These are phyloP conservation scores for Leptinotarsa texana DNA, from an alignment of 1,140 invertebrate genomes.

Conservation along the genomic window DNA sequence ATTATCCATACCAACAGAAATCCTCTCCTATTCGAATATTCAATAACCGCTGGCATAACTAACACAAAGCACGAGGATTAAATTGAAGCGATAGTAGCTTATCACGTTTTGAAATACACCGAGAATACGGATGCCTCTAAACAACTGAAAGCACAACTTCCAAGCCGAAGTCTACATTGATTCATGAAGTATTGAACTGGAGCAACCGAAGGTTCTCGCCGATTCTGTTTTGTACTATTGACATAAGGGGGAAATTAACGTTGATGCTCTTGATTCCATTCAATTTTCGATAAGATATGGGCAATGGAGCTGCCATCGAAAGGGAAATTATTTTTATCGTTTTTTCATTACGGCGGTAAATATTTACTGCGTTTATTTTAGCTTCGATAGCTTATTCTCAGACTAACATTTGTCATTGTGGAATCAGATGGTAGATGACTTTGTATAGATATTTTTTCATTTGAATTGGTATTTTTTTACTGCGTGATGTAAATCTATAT, in stretches of 20 bases:
- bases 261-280: background rate
- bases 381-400: too few species aligned
- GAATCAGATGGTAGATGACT: too few species aligned
- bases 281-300: constrained; percentile 3
- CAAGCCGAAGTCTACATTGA: background rate
- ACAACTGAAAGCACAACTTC: background rate
- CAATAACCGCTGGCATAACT: too few species aligned
- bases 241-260: constrained; percentile 5
- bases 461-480: too few species aligned
- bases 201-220: background rate
- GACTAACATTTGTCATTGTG: too few species aligned
- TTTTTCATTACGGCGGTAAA: constrained; percentile 3
- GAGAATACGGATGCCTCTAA: background rate
- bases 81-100: too few species aligned
- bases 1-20: too few species aligned
- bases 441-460: too few species aligned
- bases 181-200: background rate
- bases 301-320: background rate
- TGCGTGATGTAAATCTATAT: too few species aligned
- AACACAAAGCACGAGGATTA: too few species aligned
- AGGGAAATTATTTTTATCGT: background rate
- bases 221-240: constrained; percentile 1
- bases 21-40: too few species aligned
- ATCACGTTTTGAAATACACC: too few species aligned
- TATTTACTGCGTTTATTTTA: background rate